Conservation (phyloP, 2,113 vertebrate genomes). For the Pica pica region DNA sequence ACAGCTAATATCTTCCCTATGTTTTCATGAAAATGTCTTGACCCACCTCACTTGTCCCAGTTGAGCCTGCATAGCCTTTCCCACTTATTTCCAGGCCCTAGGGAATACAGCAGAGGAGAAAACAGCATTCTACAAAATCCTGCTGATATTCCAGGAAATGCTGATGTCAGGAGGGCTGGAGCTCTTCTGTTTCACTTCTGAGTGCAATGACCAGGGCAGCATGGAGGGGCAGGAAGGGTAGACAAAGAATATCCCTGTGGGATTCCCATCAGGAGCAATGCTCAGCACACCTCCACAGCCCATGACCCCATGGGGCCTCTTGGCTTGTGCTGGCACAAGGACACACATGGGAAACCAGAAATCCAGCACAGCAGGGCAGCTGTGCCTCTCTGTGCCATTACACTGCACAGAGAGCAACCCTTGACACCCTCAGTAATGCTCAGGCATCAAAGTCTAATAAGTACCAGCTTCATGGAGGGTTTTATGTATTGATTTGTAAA, state of each 20-base stretch:
- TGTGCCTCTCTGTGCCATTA: not conserved
- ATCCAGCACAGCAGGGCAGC: not conserved
- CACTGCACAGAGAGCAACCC: not conserved
- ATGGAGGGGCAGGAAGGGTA: not conserved
- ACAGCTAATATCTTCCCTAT: not conserved
- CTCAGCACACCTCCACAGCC: not conserved
- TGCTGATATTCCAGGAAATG: not conserved
- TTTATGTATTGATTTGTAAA: conserved; percentile 54
- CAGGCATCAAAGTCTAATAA: not conserved
- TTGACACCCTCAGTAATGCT: not conserved
- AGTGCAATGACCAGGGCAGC: not conserved
- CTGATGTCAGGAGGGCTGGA: not conserved
- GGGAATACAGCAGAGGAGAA: not conserved
- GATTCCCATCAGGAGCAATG: not conserved
- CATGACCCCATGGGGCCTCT: accelerated
- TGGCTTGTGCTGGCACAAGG: not conserved
- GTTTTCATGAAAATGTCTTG: not conserved
- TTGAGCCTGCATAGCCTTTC: not conserved
- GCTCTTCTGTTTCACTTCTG: not conserved
- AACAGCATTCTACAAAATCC: not conserved
- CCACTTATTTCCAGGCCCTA: not conserved
- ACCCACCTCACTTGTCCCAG: not conserved
- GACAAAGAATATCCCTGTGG: not conserved
- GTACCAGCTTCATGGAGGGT: not conserved
- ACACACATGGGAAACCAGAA: not conserved